Conservation (phyloP, 2,888 invertebrate genomes). For the Plagodis pulveraria region DNA sequence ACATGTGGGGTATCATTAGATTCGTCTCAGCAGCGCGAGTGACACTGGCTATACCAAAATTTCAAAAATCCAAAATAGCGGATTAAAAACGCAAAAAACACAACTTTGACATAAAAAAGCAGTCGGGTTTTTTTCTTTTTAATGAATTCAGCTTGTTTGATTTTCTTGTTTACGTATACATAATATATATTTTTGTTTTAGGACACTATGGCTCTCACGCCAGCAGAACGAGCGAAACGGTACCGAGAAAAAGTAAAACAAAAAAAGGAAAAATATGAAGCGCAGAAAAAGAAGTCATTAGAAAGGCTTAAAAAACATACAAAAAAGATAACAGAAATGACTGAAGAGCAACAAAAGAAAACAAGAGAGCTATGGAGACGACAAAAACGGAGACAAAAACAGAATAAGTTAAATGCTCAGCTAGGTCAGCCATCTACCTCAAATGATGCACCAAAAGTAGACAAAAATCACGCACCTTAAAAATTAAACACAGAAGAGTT, state of each 20-base stretch:
- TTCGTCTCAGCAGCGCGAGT: too few relatives aligned
- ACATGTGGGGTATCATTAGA: too few relatives aligned
- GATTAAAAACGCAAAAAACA: too few relatives aligned
- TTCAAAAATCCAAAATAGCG: too few relatives aligned
- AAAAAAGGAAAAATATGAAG: conserved; percentile 8
- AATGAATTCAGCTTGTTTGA: too few relatives aligned
- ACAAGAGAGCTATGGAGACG: conserved; percentile 15
- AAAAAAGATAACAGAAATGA: conserved; percentile 18
- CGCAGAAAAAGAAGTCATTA: conserved; percentile 7
- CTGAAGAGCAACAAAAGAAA: conserved; percentile 14
- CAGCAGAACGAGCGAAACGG: conserved; percentile 8
- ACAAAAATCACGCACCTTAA: conserved; percentile 12
- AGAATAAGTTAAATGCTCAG: conserved; percentile 12
- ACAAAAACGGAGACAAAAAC: conserved; percentile 19
- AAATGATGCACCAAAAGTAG: conserved; percentile 8
- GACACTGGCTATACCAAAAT: too few relatives aligned
- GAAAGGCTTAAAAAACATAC: conserved; percentile 12
- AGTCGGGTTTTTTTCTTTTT: too few relatives aligned
- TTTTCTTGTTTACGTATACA: too few relatives aligned
- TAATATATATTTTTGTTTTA: conserved; percentile 4
- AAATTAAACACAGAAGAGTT: conserved; percentile 15
- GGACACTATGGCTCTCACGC: conserved; percentile 6
- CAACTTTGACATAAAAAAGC: too few relatives aligned
- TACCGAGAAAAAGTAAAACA: conserved; percentile 9
- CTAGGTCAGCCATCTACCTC: conserved; percentile 7